These are phyloP conservation scores for Temnothorax unifasciatus DNA, from an alignment of 2,888 invertebrate species.

Conservation along the genomic window DNA sequence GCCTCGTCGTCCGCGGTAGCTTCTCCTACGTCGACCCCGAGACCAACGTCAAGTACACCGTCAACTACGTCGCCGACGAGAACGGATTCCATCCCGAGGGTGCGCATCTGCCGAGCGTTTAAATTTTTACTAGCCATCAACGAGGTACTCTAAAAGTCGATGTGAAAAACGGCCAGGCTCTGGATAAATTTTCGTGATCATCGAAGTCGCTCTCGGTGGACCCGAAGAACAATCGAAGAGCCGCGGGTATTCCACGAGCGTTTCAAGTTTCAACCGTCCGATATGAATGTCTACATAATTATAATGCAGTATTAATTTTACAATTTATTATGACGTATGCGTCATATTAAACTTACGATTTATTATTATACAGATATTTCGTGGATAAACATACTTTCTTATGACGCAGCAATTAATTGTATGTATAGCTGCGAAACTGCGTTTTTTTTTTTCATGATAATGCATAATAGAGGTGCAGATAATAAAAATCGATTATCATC, in stretches of 20 bases:
- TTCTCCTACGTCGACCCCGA: conserved; percentile 78
- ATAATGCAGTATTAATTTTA: neutral
- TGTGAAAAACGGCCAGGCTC: neutral
- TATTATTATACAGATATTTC: neutral
- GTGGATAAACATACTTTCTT: neutral
- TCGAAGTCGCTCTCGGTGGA: neutral
- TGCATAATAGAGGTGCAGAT: neutral
- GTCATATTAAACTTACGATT: neutral
- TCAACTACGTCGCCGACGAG: conserved; percentile 76
- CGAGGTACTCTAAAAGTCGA: neutral
- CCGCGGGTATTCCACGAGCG: neutral
- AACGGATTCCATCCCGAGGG: conserved; percentile 77
- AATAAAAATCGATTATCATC: neutral
- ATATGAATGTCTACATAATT: neutral
- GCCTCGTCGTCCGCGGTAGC: conserved; percentile 74
- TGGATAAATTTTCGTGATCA: neutral
- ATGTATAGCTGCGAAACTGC: neutral
- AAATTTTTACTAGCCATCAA: neutral
- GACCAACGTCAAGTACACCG: conserved; percentile 71
- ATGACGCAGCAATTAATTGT: neutral
- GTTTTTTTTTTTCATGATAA: too few relatives aligned
- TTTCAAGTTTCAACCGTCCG: neutral
- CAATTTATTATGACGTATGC: too few relatives aligned
- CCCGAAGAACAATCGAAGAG: neutral
- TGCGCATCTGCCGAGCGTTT: conserved; percentile 69